Percentiles rank a stretch among this genome's conserved stretches.
Evolutionary conservation across 2,113 vertebrate genomes (phyloP).

Genomic region (Pandion haliaetus): DNA sequence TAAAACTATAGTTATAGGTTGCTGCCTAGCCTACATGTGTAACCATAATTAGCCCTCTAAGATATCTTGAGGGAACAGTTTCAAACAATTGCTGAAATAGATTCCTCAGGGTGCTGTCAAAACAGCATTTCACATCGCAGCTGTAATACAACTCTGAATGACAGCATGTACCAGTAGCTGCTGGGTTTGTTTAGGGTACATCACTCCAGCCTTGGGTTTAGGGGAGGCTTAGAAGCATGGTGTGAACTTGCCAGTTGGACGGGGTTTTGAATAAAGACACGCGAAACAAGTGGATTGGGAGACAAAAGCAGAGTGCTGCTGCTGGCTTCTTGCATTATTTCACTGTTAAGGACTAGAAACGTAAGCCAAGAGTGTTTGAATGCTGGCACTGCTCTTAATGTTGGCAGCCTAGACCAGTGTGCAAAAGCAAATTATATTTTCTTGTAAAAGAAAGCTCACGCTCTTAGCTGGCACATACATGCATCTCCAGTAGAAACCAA

Average conservation of each 20-base stretch:
- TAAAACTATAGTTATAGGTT: not conserved
- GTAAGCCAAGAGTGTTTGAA: not conserved
- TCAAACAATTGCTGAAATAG: not conserved
- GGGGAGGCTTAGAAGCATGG: not conserved
- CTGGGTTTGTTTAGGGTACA: not conserved
- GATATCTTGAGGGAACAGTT: not conserved
- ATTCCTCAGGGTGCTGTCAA: not conserved
- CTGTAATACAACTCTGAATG: not conserved
- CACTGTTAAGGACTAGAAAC: not conserved
- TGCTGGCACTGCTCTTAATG: not conserved
- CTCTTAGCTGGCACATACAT: not conserved
- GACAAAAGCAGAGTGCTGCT: not conserved
- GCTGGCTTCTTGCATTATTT: not conserved
- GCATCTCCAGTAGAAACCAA: not conserved
- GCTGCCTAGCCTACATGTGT: not conserved
- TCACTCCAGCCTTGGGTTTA: not conserved
- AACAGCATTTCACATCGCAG: not conserved
- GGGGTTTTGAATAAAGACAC: not conserved
- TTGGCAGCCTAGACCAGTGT: not conserved
- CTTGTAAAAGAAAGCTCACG: not conserved
- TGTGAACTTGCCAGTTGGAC: not conserved
- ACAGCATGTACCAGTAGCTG: not conserved
- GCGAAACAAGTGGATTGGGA: not conserved
- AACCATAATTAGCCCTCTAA: not conserved
- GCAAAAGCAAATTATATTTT: not conserved